phyloP scores from a whole-genome alignment of 2,797 vertebrate genomes.

The Catostomus latipinnis region DNA sequence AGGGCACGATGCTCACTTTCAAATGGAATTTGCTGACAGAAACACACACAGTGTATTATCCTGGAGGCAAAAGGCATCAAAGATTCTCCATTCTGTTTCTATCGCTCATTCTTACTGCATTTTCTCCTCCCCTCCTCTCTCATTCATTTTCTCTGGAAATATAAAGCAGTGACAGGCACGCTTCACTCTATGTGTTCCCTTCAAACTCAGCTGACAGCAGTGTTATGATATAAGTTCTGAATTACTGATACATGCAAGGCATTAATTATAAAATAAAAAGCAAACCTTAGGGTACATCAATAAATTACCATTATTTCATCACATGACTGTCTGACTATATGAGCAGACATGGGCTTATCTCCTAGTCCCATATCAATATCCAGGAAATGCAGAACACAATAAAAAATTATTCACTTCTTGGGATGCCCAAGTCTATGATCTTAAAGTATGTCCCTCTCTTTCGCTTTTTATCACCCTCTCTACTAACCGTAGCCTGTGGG shows the following conservation, averaged over 20 bases:
- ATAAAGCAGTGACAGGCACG: background rate
- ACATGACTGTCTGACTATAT: constrained; percentile 24
- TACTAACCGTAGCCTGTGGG: constrained; percentile 42
- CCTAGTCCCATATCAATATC: constrained; percentile 41
- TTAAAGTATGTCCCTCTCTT: constrained; percentile 4
- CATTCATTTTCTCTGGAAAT: background rate
- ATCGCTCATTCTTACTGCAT: background rate
- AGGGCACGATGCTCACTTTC: too few species aligned
- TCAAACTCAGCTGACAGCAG: background rate
- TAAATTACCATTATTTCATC: constrained; percentile 41
- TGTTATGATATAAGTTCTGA: background rate
- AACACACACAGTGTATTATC: constrained; percentile 26
- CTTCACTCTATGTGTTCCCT: background rate
- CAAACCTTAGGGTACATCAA: too few species aligned
- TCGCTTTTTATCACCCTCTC: constrained; percentile 13
- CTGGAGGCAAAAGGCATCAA: constrained; percentile 44
- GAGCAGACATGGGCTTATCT: constrained; percentile 16
- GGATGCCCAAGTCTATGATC: constrained; percentile 29
- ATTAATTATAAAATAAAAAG: background rate
- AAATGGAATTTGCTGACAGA: background rate
- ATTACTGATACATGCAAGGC: background rate
- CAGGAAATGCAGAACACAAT: constrained; percentile 27
- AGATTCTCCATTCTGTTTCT: constrained; percentile 23
- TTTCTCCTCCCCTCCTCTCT: background rate
- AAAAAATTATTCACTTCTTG: constrained; percentile 44